Percentiles rank a stretch among this genome's conserved stretches.
Conservation (phyloP, 2,888 invertebrate species). For the Polyommatus iphigenia region DNA sequence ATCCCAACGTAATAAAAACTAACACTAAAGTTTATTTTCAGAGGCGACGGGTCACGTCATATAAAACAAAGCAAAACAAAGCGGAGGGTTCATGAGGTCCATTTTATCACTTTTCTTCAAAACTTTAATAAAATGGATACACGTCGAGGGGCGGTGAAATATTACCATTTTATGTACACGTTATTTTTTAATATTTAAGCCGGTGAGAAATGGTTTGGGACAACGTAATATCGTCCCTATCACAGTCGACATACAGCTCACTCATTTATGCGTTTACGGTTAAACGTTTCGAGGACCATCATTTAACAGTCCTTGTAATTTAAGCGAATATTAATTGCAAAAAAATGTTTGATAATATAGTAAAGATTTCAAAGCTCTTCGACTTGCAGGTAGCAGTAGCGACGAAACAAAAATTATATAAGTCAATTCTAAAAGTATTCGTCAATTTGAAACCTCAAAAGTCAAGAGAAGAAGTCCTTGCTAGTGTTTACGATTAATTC, state of each 20-base stretch:
- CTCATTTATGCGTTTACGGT: neutral
- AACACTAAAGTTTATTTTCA: neutral
- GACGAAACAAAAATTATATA: no score
- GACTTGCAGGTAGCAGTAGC: no score
- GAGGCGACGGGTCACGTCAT: conserved; percentile 25
- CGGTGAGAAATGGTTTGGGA: conserved; percentile 36
- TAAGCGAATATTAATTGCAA: no score
- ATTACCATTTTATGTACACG: conserved; percentile 67
- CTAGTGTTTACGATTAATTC: no score
- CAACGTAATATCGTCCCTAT: conserved; percentile 27
- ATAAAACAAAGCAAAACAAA: conserved; percentile 60
- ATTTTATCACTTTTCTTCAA: conserved; percentile 71
- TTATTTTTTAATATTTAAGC: conserved; percentile 60
- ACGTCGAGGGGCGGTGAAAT: conserved; percentile 56
- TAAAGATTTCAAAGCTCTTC: no score
- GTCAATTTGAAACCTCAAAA: no score
- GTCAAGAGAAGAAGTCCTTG: no score
- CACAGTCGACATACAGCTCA: neutral
- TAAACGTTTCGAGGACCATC: no score
- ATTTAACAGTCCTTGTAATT: no score
- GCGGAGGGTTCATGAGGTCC: conserved; percentile 53
- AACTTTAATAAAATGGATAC: conserved; percentile 72
- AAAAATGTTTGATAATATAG: no score
- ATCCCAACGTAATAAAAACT: no score
- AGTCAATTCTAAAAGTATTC: no score